Evolutionary conservation across 2,888 invertebrate genomes (phyloP), one percentile per base, ranked within the genome.

Genomic region (Petrolisthes manimaculis): DNA sequence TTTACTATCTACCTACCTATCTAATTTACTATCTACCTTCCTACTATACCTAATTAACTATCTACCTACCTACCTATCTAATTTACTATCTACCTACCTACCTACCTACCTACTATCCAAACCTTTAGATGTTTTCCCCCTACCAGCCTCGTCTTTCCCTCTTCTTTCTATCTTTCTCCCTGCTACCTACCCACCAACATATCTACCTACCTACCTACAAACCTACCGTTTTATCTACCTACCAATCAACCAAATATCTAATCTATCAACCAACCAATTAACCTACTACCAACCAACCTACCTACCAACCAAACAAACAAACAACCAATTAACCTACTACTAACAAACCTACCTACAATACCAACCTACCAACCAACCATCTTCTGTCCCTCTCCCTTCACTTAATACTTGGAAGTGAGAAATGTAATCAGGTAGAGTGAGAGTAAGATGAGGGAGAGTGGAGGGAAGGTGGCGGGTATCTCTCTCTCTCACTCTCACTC

Each of bases 371-470:
- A 37, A 37, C 61, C 61, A 61, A 61, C 18, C 18, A 2, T 61
- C 61, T 18, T 12, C 61, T 18, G 9, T 61, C 61, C 61, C 61
- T 61, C 61, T 61, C 61, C 61, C 61, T 61, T 61, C 61, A 9
- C 61, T 61, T 61, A 61, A 61, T 61, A 61, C 61, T 12, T 61
- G 61, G 61, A 18, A 61, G 61, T 61, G 61, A 61, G 61, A 61
- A 61, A 61, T 61, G 61, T 61, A 61, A 61, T 61, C 61, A 61
- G 61, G 61, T 61, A 61, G 61, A 61, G 61, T 61, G 61, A 61
- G 61, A 61, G 61, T 61, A 18, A 61, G 61, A 61, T 61, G 61
- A 61, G 61, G 61, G 61, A 61, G 61, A 61, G 61, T 12, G 61
- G 37, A 37, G 18, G 61, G 12, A 61, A 61, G 61, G 61, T 61